Evolutionary conservation across 2,797 vertebrate genomes (phyloP).

Genomic region (Anabacerthia variegaticeps): DNA sequence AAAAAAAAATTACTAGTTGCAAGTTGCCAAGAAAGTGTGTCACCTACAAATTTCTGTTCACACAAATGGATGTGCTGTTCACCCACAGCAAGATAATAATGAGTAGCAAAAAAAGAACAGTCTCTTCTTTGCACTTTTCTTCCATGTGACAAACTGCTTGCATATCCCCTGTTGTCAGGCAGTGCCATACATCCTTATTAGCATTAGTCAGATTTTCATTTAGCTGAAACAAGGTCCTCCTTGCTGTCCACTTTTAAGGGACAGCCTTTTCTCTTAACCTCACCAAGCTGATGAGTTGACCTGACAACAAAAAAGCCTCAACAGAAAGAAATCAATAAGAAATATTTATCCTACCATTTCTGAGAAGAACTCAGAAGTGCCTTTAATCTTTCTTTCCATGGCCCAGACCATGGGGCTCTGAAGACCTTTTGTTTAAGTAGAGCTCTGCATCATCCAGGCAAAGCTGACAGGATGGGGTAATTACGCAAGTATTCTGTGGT

Average conservation of each 20-base stretch:
- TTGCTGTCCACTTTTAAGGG: neutral
- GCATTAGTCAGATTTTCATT: neutral
- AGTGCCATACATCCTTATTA: neutral
- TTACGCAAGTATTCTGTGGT: neutral
- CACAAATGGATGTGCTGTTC: neutral
- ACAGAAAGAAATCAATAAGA: neutral
- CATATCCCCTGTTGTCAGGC: neutral
- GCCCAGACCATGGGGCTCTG: neutral
- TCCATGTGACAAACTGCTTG: neutral
- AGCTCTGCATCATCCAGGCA: neutral
- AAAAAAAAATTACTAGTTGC: neutral
- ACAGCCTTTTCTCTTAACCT: neutral
- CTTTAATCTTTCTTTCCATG: neutral
- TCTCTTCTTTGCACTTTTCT: neutral
- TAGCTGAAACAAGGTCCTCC: neutral
- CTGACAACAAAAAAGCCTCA: neutral
- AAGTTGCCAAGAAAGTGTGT: neutral
- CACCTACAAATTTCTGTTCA: neutral
- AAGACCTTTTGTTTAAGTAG: neutral
- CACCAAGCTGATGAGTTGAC: neutral
- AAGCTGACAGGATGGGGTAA: neutral
- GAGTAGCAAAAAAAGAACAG: neutral
- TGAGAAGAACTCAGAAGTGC: neutral
- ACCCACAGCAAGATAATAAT: neutral
- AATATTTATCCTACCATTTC: neutral